Base-by-base conservation (phyloP, 2,113 vertebrate species). In the Pycnonotus jocosus region DNA sequence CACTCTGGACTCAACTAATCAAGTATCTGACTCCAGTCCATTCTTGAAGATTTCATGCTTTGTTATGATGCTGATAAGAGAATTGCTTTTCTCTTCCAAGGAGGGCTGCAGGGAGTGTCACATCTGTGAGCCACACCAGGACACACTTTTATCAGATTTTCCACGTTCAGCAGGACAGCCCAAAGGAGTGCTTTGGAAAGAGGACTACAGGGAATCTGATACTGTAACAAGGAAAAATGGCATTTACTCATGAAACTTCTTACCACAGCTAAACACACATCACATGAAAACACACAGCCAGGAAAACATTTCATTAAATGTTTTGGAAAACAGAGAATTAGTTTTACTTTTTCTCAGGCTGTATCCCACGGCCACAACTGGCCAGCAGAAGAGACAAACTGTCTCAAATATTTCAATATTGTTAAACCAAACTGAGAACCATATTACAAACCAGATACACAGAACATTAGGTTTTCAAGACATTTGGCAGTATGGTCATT, bases 301-400 rank as follows among this genome's bases (percentile, higher is more conserved):
- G 30, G 42, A 65, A 48, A 86, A n/a, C 4, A 19, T 72, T 28
- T 27, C 22, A 38, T 11, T 11, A 23, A 35, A 12, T 17, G 14
- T 44, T 81, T 58, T 64, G 22, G 44, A 72, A 81, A 31, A 11
- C 16, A 51, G 13, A 8, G 4, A 2, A 48, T 61, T 15, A 38
- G 20, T 35, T 47, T 42, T 22, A 38, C 14, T 8, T 23, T 56
- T 66, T 53, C 45, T 17, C 51, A 28, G n/a, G 51, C 77, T 80
- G 13, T 23, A 61, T 60, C 24, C 20, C 13, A 11, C 2, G 12
- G 40, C 27, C n/a, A 50, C 6, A 45, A 0, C 0, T 13, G 40
- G 38, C 20, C 40, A 76, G 27, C 7, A 38, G 31, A 58, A 78
- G 15, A 44, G 4, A 14, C 18, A 58, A 69, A 44, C 12, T 5